These are phyloP conservation scores for Indicator maculatus DNA, from an alignment of 2,113 vertebrate species.

Conservation along the genomic window DNA sequence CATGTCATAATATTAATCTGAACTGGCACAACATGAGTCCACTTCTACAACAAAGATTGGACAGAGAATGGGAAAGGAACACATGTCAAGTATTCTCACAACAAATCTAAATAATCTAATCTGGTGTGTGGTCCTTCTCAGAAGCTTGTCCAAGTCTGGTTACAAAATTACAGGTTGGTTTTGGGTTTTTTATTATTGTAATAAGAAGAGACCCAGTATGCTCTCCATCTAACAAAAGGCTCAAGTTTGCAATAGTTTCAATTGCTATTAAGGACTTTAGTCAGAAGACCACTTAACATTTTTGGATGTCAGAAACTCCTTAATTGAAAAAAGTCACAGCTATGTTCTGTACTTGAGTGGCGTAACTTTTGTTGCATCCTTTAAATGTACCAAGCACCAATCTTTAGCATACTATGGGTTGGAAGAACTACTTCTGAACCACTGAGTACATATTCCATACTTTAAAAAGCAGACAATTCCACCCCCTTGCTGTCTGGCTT, in stretches of 20 bases:
- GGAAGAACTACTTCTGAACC: conserved; percentile 11
- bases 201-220: not conserved
- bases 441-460: not conserved
- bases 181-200: not conserved
- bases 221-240: not conserved
- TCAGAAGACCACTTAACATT: not conserved
- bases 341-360: not conserved
- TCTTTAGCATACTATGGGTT: not conserved
- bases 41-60: conserved; percentile 51
- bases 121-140: conserved; percentile 57
- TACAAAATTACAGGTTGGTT: conserved; percentile 40
- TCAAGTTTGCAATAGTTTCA: not conserved
- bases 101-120: conserved; percentile 66
- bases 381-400: not conserved
- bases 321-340: not conserved
- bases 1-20: conserved; percentile 64
- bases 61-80: conserved; percentile 48
- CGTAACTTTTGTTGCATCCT: not conserved
- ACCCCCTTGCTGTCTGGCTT: conserved; percentile 14
- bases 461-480: not conserved
- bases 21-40: conserved; percentile 68
- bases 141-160: conserved; percentile 52
- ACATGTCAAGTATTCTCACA: conserved; percentile 30
- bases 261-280: not conserved
- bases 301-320: not conserved